These are phyloP conservation scores for Otolemur crassicaudatus DNA, from an alignment of 2,797 vertebrate species.

Conservation along the genomic window DNA sequence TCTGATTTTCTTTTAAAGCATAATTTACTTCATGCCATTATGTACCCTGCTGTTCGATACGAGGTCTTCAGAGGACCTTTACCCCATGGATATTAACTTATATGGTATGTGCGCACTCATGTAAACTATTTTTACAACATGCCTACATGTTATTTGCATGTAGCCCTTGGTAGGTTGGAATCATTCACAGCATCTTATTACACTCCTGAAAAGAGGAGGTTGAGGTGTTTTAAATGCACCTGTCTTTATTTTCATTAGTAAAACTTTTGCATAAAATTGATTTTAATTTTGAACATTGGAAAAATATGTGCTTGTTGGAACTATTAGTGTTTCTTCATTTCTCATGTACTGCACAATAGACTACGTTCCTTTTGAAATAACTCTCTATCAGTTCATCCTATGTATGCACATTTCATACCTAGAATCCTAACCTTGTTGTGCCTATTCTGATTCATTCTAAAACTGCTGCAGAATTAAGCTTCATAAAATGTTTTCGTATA, in stretches of 20 bases:
- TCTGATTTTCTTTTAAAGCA: background rate
- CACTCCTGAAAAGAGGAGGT: background rate
- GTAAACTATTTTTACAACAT: background rate
- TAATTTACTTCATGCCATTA: slow-evolving; percentile 1
- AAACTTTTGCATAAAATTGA: background rate
- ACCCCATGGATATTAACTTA: background rate
- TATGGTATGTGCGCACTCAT: background rate
- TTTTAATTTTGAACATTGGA: background rate
- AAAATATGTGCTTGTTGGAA: background rate
- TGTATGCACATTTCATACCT: background rate
- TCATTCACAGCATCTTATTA: background rate
- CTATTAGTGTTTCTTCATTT: background rate
- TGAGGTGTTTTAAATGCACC: background rate
- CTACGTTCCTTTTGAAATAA: background rate
- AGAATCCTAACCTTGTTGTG: background rate
- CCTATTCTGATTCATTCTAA: background rate
- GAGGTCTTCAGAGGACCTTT: background rate
- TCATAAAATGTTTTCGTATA: background rate
- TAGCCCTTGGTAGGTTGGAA: background rate
- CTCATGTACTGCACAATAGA: background rate
- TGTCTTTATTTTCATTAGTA: background rate
- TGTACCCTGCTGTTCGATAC: background rate
- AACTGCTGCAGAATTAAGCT: background rate
- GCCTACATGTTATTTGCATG: background rate
- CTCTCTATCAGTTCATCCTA: background rate